These are phyloP conservation scores for Synergus laeviventris DNA, from an alignment of 2,888 invertebrate genomes.

Conservation along the genomic window DNA sequence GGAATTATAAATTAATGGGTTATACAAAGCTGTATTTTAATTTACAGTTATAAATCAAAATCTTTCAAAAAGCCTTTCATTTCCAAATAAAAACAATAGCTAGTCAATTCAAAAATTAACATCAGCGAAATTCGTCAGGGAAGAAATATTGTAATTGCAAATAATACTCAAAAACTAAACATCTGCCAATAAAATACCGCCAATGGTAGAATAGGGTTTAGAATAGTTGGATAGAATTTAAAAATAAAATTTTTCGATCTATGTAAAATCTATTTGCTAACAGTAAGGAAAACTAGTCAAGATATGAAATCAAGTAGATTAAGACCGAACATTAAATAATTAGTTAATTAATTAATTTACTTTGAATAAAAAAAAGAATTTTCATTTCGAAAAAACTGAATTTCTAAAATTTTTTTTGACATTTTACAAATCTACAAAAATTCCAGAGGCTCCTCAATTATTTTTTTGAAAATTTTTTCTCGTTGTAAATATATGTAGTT, in stretches of 20 bases:
- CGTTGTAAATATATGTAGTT: slow-evolving; percentile 32
- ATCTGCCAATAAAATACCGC: neutral
- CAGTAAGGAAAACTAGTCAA: slow-evolving; percentile 35
- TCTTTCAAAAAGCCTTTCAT: neutral
- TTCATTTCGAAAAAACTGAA: neutral
- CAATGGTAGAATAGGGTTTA: neutral
- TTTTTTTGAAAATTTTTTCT: neutral
- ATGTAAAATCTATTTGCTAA: neutral
- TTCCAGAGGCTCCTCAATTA: neutral
- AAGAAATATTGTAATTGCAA: neutral
- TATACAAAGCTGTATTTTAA: no score
- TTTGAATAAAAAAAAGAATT: neutral
- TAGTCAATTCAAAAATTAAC: slow-evolving; percentile 28
- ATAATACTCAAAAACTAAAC: neutral
- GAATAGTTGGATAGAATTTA: neutral
- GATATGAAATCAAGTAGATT: slow-evolving; percentile 14
- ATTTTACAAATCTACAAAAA: neutral
- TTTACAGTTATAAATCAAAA: neutral
- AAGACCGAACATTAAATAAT: no score
- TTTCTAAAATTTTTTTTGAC: neutral
- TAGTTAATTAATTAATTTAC: no score
- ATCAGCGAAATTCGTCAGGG: neutral
- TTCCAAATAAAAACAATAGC: slow-evolving; percentile 18
- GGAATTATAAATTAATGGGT: no score
- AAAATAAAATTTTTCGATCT: neutral